Evolutionary conservation across 2,888 invertebrate species (phyloP), one percentile per base, ranked within the genome.

Genomic region (Abrostola triplasia): DNA sequence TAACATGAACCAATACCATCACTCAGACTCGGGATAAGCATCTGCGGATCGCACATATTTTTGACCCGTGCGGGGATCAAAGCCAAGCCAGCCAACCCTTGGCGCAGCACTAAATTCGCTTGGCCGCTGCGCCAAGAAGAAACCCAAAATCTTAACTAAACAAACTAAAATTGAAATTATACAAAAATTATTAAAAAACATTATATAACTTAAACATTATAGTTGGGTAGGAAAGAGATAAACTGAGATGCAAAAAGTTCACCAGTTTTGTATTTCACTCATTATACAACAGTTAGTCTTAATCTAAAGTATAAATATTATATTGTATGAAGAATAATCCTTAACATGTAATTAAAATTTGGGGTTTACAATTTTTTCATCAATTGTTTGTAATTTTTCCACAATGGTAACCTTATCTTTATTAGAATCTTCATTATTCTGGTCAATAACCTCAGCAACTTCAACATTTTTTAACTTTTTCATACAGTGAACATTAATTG

Each of bases 391-490:
- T 13, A 42, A n/a, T 38, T 42, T 48, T n/a, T 54, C 64, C 8
- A 59, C 50, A 9, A 59, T 56, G 12, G 36, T 53, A n/a, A 59
- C 53, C 7, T 24, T 42, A 6, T 12, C 9, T 6, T 75, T 36
- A 6, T 54, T 61, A 10, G 8, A 11, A 5, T 38, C 47, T 40
- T 64, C 7, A 41, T 76, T 55, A 55, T 53, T 36, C 13, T 81
- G 52, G 59, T 80, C 80, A 42, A 82, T 82, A 10, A 41, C 24
- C 42, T 76, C 65, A 11, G 70, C 13, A 0, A 62, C 36, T 6
- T 66, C 13, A 10, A 12, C 5, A 48, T 67, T 70, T 47, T 67
- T 64, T 48, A 44, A 70, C 44, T 71, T 73, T 40, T 75, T 75
- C 0, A 57, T 73, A 48, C 49, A 66, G 36, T 37, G 60, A 5